Base-by-base conservation (phyloP, 1,140 invertebrate species). In the Zaprionus ornatus region DNA sequence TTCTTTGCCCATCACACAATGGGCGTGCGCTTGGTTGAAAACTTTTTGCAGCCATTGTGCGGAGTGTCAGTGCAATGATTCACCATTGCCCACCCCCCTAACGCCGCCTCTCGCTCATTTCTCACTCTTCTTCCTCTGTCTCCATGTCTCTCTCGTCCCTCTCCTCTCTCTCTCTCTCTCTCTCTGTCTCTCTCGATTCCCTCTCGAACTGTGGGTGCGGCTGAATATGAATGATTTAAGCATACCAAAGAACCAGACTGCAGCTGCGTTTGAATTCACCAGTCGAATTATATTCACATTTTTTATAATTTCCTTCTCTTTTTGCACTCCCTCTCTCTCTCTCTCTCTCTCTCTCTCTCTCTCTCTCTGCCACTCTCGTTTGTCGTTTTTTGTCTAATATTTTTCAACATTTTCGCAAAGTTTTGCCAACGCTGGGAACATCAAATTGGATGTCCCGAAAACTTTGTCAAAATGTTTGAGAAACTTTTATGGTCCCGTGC, bases 401-500 rank as follows among this genome's bases (percentile, higher is more conserved):
- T 84, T 85, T 85, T 68, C 61, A 65, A 79, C 80, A 86, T 79
- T 79, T 80, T 76, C 82, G 45, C 70, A 74, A 69, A 68, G 56
- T 57, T 68, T 74, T 67, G 32, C 35, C 21, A 15, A 52, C 57
- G 57, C 29, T 63, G 54, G 60, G 15, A 60, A 67, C 67, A 68
- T 74, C 66, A 77, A 83, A 83, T 73, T 78, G 62, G 64, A 57
- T 62, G 54, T 50, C 27, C 67, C 68, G 35, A 57, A 77, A 87
- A 80, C 77, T 73, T 81, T 88, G 80, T 80, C 74, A 80, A 87
- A 87, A 90, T 88, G 85, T 88, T 85, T 80, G 72, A 23, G 25
- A 79, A 90, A 90, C 54, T 83, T 86, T 57, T 77, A 42, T 59
- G 45, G 42, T 67, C 60, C 10, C 40, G 35, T 68, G 37, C 57